These are phyloP conservation scores for Dryoscopus gambensis DNA, from an alignment of 2,113 vertebrate species.

Conservation along the genomic window DNA sequence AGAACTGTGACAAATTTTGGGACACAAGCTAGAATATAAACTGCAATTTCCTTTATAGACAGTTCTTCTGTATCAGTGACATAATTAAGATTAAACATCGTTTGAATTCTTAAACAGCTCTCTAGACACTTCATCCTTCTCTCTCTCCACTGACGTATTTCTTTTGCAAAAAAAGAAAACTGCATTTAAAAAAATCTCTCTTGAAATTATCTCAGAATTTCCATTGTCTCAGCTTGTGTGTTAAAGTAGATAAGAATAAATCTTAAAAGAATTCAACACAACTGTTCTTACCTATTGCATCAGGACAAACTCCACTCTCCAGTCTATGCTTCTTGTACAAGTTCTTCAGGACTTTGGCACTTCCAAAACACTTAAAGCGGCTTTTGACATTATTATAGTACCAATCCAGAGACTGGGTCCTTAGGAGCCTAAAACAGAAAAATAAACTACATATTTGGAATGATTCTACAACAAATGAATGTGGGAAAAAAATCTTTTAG, in stretches of 20 bases:
- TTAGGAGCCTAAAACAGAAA: constrained; percentile 78
- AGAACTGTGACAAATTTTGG: not conserved
- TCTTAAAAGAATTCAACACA: not conserved
- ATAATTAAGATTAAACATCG: not conserved
- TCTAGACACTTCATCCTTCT: not conserved
- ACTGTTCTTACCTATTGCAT: constrained; percentile 77
- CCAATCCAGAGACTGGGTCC: constrained; percentile 94
- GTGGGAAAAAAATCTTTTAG: not conserved
- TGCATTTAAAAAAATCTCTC: not conserved
- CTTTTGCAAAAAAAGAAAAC: not conserved
- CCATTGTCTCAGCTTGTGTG: not conserved
- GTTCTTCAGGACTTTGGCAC: constrained; percentile 95
- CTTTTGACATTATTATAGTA: constrained; percentile 97
- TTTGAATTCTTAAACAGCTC: not conserved
- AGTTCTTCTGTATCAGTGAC: not conserved
- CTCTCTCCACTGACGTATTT: not conserved
- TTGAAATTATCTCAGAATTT: not conserved
- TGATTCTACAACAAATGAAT: not conserved
- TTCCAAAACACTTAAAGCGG: constrained; percentile 96
- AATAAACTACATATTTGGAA: not conserved
- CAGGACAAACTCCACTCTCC: constrained; percentile 81
- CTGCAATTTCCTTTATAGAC: not conserved
- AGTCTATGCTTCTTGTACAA: constrained; percentile 90
- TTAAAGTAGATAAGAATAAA: not conserved
- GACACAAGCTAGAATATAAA: not conserved